Base-by-base conservation (phyloP, 2,888 invertebrate genomes). In the Incurvaria masculella region DNA sequence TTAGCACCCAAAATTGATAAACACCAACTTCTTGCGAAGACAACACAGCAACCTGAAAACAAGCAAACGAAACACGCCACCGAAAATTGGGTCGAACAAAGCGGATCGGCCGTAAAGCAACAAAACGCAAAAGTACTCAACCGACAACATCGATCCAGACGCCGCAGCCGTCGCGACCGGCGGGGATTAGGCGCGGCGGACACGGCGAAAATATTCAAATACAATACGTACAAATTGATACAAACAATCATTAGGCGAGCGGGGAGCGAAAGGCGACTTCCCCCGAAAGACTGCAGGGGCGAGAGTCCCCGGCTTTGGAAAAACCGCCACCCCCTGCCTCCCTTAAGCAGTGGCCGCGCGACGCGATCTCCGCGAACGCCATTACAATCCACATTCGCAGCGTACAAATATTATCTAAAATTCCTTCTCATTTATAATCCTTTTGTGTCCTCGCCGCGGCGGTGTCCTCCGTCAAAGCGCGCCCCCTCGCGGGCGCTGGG, bases 381-480 rank as follows among this genome's bases (percentile, higher is more conserved):
- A 69, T 74, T 76, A 75, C 78, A 76, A 76, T 78, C 74, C 76
- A 74, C 76, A 75, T 75, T 70, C 75, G 69, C 75, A 69, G 65
- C 76, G 76, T 74, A 78, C 78, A 78, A 78, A 78, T 78, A 76
- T 78, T 78, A 79, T 79, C 78, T 78, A 75, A 76, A 79, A 79
- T 78, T 79, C 78, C 78, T 79, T 76, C 79, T 79, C 78, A 79
- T 79, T 79, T 78, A 78, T 78, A 79, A 79, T 79, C 79, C 78
- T 79, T 79, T 79, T 78, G 78, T 79, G 76, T 78, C 76, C 74
- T 75, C 74, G 69, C 43, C 20, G 72, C 67, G 52, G 73, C 69
- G 73, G 73, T 69, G 73, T 76, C 78, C 75, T 76, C 76, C 76
- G 76, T 73, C 76, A 72, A 69, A 68, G 62, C 65, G 65, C 56